A percentile compares a stretch with the other conserved stretches of the same genome.
Evolutionary conservation across 35 echinoderm and acorn worm genomes (phyloP).

Genomic region (Hemicentrotus pulcherrimus): DNA sequence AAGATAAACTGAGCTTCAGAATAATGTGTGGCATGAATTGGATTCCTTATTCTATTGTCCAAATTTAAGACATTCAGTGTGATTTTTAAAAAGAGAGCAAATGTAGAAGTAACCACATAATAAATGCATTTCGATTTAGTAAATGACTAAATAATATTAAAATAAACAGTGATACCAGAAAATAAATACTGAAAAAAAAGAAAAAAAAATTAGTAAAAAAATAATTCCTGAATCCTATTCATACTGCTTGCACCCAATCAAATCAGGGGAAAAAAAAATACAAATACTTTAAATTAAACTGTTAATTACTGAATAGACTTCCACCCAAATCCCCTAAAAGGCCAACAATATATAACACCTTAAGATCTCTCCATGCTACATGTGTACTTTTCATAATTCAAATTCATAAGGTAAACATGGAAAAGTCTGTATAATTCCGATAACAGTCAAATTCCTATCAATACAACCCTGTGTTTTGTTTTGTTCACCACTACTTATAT

Average conservation of each 20-base stretch:
- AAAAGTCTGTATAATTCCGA: neutral
- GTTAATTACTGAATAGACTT: no score
- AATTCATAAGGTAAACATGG: neutral
- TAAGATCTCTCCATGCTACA: neutral
- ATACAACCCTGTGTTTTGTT: neutral
- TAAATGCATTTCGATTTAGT: neutral
- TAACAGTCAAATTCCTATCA: neutral
- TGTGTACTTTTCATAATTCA: neutral
- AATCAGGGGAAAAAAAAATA: no score
- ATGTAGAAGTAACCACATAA: neutral
- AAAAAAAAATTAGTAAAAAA: neutral
- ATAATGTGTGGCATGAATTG: no score
- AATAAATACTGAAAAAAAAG: neutral
- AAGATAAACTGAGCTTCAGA: neutral
- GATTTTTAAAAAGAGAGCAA: neutral
- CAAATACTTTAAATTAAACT: no score
- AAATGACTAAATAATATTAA: neutral
- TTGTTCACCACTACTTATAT: neutral
- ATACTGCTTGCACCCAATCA: neutral
- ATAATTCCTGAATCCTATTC: neutral
- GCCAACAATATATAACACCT: neutral
- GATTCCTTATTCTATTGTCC: neutral
- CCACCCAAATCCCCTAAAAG: no score
- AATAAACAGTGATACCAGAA: neutral
- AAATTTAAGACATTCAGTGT: neutral